Evolutionary conservation across 2,113 vertebrate genomes (phyloP).

Genomic region (Odocoileus hemionus): DNA sequence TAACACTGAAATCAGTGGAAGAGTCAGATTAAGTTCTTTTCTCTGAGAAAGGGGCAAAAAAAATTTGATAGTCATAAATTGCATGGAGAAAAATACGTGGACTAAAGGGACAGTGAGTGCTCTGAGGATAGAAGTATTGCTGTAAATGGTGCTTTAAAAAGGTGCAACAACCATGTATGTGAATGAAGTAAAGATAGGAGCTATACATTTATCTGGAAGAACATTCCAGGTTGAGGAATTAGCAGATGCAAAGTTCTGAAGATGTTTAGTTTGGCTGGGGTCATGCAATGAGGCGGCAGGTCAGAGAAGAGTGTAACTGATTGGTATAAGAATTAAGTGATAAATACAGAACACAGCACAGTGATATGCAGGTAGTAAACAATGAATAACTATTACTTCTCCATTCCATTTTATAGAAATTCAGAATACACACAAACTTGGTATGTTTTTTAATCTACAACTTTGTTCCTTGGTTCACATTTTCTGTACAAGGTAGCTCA

Average conservation of each 20-base stretch:
- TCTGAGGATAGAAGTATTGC: background rate
- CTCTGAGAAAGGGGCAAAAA: background rate
- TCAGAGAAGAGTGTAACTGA: background rate
- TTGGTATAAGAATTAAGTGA: background rate
- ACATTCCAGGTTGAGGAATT: background rate
- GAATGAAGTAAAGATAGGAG: background rate
- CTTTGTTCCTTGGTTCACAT: background rate
- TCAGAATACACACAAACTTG: background rate
- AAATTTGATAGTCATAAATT: background rate
- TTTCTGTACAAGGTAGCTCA: background rate
- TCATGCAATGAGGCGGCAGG: background rate
- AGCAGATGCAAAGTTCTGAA: background rate
- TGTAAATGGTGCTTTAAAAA: background rate
- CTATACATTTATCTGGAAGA: background rate
- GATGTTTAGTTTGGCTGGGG: background rate
- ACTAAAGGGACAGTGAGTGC: background rate
- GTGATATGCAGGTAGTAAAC: background rate
- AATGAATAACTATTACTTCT: background rate
- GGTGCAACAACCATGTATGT: background rate
- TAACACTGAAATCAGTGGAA: background rate
- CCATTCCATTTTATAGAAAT: background rate
- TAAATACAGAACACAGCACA: background rate
- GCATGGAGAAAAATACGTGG: background rate
- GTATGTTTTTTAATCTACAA: background rate
- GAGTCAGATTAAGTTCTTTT: background rate